Evolutionary conservation across 2,888 invertebrate species (phyloP), one percentile per base, ranked within the genome.

Genomic region (Zeuzera pyrina): DNA sequence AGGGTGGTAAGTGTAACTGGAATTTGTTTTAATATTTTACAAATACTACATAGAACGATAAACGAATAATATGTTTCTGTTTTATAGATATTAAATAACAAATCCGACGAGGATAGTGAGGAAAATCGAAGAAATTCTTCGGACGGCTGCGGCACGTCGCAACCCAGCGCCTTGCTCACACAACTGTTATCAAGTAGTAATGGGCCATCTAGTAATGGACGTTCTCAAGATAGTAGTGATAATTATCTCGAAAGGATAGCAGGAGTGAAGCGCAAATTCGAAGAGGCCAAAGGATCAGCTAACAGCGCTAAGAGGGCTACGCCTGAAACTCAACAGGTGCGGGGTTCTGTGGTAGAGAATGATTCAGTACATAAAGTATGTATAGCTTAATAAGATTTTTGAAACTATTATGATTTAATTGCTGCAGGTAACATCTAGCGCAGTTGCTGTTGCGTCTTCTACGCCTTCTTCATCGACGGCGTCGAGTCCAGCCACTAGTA

Each of bases 21-120:
- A n/a, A n/a, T n/a, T n/a, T n/a, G n/a, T n/a, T n/a, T n/a, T n/a
- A n/a, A n/a, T n/a, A n/a, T n/a, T n/a, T n/a, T n/a, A n/a, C n/a
- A n/a, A n/a, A n/a, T n/a, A n/a, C n/a, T n/a, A n/a, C n/a, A n/a
- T n/a, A n/a, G n/a, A n/a, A n/a, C n/a, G n/a, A n/a, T n/a, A n/a
- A n/a, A n/a, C n/a, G n/a, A n/a, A n/a, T n/a, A n/a, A n/a, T n/a
- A n/a, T 30, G 23, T 15, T 13, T 7, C 7, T 19, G 4, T n/a
- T 31, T 42, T 69, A 67, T 62, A 93, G 92, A 87, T 94, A 66
- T 79, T 94, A 41, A 94, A 93, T 60, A 92, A 93, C 44, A 92
- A 91, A 70, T 90, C 88, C 37, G 93, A 93, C 50, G 92, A 92
- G 47, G 93, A 93, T 47, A 88, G 89, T 41, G 86, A 88, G 36